Conservation (phyloP, 2,888 invertebrate genomes). For the Drosophila lacicola region DNA sequence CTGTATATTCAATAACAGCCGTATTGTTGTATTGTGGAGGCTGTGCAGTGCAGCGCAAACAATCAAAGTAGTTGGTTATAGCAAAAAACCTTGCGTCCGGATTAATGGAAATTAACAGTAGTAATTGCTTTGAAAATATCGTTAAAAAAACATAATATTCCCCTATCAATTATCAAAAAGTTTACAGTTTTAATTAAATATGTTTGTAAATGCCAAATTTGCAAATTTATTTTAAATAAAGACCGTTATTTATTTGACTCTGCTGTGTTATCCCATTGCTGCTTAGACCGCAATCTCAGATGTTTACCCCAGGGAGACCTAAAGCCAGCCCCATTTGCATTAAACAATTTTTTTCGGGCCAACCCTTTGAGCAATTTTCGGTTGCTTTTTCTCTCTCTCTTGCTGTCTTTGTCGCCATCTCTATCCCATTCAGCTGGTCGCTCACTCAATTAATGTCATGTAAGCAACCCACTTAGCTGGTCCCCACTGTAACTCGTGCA, state of each 20-base stretch:
- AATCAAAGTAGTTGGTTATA: constrained; percentile 64
- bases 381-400: constrained; percentile 3
- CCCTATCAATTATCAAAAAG: not conserved
- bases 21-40: constrained; percentile 13
- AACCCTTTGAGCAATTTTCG: constrained; percentile 59
- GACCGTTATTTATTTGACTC: constrained; percentile 22
- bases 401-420: too few species aligned
- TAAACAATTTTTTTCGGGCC: constrained; percentile 55
- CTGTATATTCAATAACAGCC: constrained; percentile 11
- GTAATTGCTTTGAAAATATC: constrained; percentile 3
- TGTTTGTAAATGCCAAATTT: not conserved
- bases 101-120: constrained; percentile 65
- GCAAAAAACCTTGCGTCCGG: constrained; percentile 49
- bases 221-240: constrained; percentile 22
- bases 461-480: constrained; percentile 79
- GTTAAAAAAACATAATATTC: not conserved
- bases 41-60: constrained; percentile 58
- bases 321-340: constrained; percentile 68
- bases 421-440: constrained; percentile 22
- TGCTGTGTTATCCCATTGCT: constrained; percentile 42
- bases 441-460: constrained; percentile 78
- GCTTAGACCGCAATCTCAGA: constrained; percentile 71
- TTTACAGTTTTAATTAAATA: constrained; percentile 9
- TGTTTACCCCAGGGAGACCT: constrained; percentile 57
- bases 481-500: constrained; percentile 71